Percentiles rank a stretch among this genome's conserved stretches.
These are phyloP conservation scores for Pedetes capensis DNA, from an alignment of 2,113 vertebrate species.

Conservation along the genomic window DNA sequence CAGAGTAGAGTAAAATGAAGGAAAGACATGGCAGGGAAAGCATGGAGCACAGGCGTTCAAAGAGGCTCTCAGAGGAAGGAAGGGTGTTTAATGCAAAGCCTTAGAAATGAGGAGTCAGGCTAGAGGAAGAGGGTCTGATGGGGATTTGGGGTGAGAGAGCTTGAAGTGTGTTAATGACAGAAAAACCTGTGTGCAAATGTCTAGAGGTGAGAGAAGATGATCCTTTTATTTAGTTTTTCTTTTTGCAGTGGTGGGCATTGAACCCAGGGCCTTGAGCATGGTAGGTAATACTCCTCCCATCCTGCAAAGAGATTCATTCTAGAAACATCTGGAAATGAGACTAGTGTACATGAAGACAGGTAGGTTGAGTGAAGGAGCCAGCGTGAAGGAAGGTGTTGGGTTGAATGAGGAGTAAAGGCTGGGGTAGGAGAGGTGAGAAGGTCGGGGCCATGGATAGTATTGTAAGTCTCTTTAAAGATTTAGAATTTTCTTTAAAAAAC, in stretches of 20 bases:
- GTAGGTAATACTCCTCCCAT: too few relatives aligned
- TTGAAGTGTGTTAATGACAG: background rate
- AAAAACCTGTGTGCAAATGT: background rate
- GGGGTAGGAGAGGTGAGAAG: too few relatives aligned
- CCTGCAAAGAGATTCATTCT: background rate
- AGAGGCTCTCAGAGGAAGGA: background rate
- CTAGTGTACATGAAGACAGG: background rate
- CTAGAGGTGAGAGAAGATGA: background rate
- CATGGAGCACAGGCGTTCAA: background rate
- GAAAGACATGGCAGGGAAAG: background rate
- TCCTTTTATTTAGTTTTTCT: background rate
- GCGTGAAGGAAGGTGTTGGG: too few relatives aligned
- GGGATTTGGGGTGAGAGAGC: background rate
- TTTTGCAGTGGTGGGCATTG: background rate
- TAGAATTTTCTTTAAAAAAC: background rate
- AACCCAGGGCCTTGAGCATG: background rate
- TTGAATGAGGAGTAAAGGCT: background rate
- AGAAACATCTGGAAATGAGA: background rate
- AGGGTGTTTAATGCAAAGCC: background rate
- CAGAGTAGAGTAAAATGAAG: too few relatives aligned
- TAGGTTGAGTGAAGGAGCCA: too few relatives aligned
- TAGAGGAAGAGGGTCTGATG: background rate
- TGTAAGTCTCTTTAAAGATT: background rate
- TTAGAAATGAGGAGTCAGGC: background rate
- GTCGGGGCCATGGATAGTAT: rapidly evolving